Evolutionary conservation across 1,140 invertebrate genomes (phyloP).

Genomic region (Plutomurus gul): DNA sequence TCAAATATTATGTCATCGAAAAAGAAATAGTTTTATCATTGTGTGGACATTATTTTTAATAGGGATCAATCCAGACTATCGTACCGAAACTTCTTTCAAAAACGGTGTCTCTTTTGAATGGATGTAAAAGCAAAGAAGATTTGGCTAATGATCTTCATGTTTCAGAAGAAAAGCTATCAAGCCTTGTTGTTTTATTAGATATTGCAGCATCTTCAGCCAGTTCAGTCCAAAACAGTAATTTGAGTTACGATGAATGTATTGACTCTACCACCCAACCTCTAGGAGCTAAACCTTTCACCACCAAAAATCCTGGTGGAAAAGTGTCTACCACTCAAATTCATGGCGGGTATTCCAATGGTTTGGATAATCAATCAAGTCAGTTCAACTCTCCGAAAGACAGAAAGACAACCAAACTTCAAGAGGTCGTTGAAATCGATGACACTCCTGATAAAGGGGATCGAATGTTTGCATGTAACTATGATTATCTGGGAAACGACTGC

Average conservation of each 20-base stretch:
- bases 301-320: background rate
- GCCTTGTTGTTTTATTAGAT: conserved; percentile 29
- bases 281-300: background rate
- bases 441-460: background rate
- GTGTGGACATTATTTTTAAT: background rate
- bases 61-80: background rate
- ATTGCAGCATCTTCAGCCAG: background rate
- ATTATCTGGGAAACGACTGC: background rate
- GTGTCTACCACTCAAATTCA: background rate
- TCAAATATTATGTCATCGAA: background rate
- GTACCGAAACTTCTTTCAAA: background rate
- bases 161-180: conserved; percentile 34
- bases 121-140: background rate
- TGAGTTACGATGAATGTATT: background rate
- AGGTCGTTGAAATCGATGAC: background rate
- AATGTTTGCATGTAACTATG: background rate
- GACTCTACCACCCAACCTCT: background rate
- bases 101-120: conserved; percentile 5
- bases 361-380: no score
- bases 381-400: background rate
- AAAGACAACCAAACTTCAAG: background rate
- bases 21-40: background rate
- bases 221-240: background rate
- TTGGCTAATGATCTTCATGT: conserved; percentile 14
- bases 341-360: background rate